Conservation (phyloP, 2,888 invertebrate species). For the Tetragonisca angustula region DNA sequence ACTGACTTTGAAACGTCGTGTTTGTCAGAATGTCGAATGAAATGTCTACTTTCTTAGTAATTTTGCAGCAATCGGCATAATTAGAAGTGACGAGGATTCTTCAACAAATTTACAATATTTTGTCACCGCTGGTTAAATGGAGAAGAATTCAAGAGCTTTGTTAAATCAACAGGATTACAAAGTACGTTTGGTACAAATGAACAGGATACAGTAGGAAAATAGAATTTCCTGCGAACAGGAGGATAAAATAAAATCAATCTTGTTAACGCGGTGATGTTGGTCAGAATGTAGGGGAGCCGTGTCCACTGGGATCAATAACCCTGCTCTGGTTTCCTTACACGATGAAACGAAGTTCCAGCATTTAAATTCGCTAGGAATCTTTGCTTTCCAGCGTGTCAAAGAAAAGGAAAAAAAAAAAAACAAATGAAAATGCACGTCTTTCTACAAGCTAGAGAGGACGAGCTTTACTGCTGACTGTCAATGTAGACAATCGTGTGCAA, state of each 20-base stretch:
- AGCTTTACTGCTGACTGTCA: too few relatives aligned
- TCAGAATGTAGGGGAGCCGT: constrained; percentile 66
- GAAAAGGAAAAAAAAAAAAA: too few relatives aligned
- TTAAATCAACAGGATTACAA: too few relatives aligned
- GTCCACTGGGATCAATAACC: constrained; percentile 78
- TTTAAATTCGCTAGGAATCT: not conserved
- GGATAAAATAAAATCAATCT: not conserved
- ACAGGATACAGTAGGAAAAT: too few relatives aligned
- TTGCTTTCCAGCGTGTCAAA: not conserved
- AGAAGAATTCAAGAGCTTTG: too few relatives aligned
- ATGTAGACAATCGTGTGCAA: too few relatives aligned
- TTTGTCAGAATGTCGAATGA: not conserved
- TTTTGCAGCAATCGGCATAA: not conserved
- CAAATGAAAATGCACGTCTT: not conserved
- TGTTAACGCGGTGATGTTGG: not conserved
- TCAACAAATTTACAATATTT: too few relatives aligned
- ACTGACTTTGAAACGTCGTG: not conserved
- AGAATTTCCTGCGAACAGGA: not conserved
- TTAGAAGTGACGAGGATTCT: too few relatives aligned
- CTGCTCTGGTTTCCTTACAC: constrained; percentile 48
- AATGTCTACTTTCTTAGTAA: not conserved
- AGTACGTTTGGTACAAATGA: too few relatives aligned
- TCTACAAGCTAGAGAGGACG: too few relatives aligned
- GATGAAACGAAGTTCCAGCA: not conserved
- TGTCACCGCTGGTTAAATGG: too few relatives aligned